Base-by-base conservation (phyloP, 2,888 invertebrate genomes). In the Megalurothrips usitatus region DNA sequence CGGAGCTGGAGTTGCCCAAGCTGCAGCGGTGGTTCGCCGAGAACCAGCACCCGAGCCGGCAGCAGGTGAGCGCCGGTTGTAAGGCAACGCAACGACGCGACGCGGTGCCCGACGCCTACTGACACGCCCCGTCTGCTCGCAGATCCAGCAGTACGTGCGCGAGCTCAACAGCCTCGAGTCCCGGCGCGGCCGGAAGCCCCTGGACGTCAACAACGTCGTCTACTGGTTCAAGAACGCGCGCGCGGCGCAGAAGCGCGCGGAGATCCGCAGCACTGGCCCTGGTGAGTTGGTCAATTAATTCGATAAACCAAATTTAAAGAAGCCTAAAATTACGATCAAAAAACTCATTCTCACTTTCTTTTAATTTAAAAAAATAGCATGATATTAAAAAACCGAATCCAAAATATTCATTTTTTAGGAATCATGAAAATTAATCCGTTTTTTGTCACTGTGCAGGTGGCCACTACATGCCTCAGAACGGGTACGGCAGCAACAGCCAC, bases 181-280 rank as follows among this genome's bases (percentile, higher is more conserved):
- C 80, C 91, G 98, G 78, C 91, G 96, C 81, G 98, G 97, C 0
- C 90, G 98, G 79, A 97, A 98, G 86, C 97, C 97, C 0, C 89
- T 98, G 81, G 98, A 98, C 87, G 94, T 98, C 8, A 97, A 97
- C 86, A 98, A 98, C 86, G 97, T 98, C 23, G 97, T 97, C 23
- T 96, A 96, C 86, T 96, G 96, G 96, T 99, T 99, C 88, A 98
- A 98, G 87, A 98, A 98, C 86, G 98, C 98, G 0, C 91, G 99
- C 80, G 98, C 98, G 0, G 97, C 97, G 0, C 96, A 96, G 86
- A 96, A 98, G 86, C 90, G 98, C 78, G 96, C 96, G 3, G 96
- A 96, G 84, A 87, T 88, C 79, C 86, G 89, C 47, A 89, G 87
- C 75, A 85, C 88, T 85, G 84, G 86, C 86, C 84, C 88, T 86